Evolutionary conservation across 2,888 invertebrate genomes (phyloP), one percentile per base, ranked within the genome.

Genomic region (Cheilosia scutellata): DNA sequence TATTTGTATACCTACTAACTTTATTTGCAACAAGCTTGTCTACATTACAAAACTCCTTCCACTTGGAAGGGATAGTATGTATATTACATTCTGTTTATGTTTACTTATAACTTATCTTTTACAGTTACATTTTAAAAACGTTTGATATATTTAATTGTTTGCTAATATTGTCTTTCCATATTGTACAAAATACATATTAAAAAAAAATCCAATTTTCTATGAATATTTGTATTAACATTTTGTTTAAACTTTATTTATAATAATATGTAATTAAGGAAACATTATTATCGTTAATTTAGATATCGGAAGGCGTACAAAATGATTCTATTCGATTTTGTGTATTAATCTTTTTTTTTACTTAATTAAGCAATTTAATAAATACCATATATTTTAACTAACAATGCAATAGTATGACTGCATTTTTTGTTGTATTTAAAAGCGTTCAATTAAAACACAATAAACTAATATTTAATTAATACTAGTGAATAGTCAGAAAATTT

Each of bases 271-370:
- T 40, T 20, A 66, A 66, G 27, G 57, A 71, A 72, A 63, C 37
- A 37, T 37, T 37, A 37, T 37, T 74, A 16, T 74, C 27, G 49
- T 68, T 68, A 40, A 66, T 47, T 57, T 62, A 83, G 37, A 66
- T 37, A 58, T 62, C 63, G 44, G 51, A 83, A 83, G 78, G 83
- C 78, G 78, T 68, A 83, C 78, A 78, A 83, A 83, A 79, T 57
- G 31, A 72, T 68, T 68, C 29, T 74, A 68, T 33, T 72, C 63
- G 55, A 77, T 72, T 82, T 78, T 82, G 82, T 60, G 72, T 40
- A 72, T 63, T 37, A 37, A 37, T 74, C 55, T 62, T 65, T 63
- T 53, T 60, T 72, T 44, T 42, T 70, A 42, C 42, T 42, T 57
- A 53, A 49, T 4, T 25, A 51, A 65, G 20, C 13, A 33, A 37